Evolutionary conservation across 2,113 vertebrate genomes (phyloP), one percentile per base, ranked within the genome.

Genomic region (Trichechus manatus): DNA sequence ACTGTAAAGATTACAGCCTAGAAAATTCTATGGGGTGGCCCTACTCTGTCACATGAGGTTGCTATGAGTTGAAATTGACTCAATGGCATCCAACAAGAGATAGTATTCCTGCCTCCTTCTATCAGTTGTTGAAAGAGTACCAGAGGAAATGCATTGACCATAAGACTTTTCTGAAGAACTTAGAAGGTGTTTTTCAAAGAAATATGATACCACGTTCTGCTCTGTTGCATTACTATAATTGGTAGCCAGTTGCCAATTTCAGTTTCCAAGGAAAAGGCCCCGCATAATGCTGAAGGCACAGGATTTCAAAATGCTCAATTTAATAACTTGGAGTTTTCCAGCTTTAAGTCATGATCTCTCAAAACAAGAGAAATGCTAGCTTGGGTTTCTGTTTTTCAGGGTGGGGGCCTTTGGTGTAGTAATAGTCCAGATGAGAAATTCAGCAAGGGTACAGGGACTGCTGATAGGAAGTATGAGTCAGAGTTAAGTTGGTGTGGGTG

Each of bases 301-400:
- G 33, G 13, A 59, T 70, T 97, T 92, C 27, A 79, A 74, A 44
- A 33, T 23, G 3, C 75, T 81, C 10, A 5, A 22, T 81, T 93
- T 95, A 94, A 87, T 66, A 93, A n/a, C 50, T 72, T 90, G 84
- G 87, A 91, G 95, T 87, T 96, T 87, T 93, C 89, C 88, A 50
- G 81, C 92, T 94, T 86, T 66, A 94, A 70, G 88, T 93, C 23
- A 20, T 61, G 44, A 75, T 39, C 61, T 87, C 84, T 90, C 23
- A 53, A 90, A 97, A 86, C 33, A 31, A 44, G 74, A 95, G 86
- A 90, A 89, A 86, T 15, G 4, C 53, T 72, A 0, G 83, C 23
- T 56, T 70, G 20, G 59, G 50, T 93, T 91, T 94, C 82, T 93
- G 68, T 89, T 77, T 95, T 78, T 56, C 75, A 78, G 94, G 79